Percentiles rank a stretch among this genome's conserved stretches.
phyloP scores from a whole-genome alignment of 1,140 invertebrate genomes.

The Pseudomyrmex sp. region DNA sequence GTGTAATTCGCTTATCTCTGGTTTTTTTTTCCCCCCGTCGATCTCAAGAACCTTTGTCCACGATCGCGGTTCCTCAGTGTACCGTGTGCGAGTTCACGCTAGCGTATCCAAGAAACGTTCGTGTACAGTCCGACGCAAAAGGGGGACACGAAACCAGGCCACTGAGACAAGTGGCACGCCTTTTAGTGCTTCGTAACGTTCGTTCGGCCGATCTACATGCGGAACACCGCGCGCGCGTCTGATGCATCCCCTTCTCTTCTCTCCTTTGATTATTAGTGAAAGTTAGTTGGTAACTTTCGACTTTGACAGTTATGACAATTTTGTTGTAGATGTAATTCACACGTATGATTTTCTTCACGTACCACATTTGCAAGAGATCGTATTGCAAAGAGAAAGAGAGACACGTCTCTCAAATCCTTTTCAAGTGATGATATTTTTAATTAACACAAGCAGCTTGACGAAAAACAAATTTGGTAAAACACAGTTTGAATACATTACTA shows the following conservation, averaged over 20 bases:
- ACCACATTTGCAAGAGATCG: constrained; percentile 29
- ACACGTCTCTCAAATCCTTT: neutral
- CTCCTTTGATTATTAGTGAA: constrained; percentile 82
- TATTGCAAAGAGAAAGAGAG: constrained; percentile 1
- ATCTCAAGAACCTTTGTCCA: constrained; percentile 17
- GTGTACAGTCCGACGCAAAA: constrained; percentile 76
- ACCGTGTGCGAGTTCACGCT: constrained; percentile 62
- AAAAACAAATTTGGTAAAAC: neutral
- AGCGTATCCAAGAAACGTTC: constrained; percentile 72
- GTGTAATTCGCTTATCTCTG: neutral
- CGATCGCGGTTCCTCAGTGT: constrained; percentile 17
- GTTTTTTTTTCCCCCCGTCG: constrained; percentile 6
- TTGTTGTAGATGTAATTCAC: constrained; percentile 56
- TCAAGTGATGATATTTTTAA: neutral
- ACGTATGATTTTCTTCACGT: constrained; percentile 43
- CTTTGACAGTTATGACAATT: constrained; percentile 74
- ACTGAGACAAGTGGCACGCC: constrained; percentile 85
- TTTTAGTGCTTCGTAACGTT: constrained; percentile 80
- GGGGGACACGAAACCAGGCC: constrained; percentile 84
- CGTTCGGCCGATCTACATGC: constrained; percentile 68
- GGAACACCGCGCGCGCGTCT: constrained; percentile 45
- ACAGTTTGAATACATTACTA: too few relatives aligned
- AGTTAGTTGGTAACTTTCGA: constrained; percentile 83
- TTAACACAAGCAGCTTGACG: neutral
- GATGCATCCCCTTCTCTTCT: constrained; percentile 58